Base-by-base conservation (phyloP, 2,888 invertebrate genomes). In the Polia nebulosa region DNA sequence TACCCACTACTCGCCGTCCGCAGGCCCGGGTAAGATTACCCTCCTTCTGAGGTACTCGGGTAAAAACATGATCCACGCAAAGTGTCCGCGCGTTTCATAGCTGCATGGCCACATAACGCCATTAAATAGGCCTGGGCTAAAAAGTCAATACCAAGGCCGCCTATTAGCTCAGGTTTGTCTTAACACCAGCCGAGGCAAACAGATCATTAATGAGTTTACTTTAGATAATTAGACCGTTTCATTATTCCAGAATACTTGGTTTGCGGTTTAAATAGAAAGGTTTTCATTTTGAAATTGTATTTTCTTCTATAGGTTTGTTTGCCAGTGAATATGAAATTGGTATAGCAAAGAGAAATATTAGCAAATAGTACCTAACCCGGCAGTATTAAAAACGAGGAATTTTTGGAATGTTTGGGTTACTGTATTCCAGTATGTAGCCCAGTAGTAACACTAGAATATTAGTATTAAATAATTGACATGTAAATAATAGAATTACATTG, bases 161-260 rank as follows among this genome's bases (percentile, higher is more conserved):
- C 76, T 80, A 83, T 85, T 83, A 85, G 73, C 76, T 74, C 62
- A 52, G 57, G 69, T 75, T 83, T 85, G 79, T 78, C 78, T 83
- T 85, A 81, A 84, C 81, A 81, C 77, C 58, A 57, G 60, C 41
- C 55, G 45, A 55, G 39, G 58, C 44, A 62, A 77, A 71, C n/a
- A 64, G 32, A 17, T 39, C 59, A 57, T 77, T 76, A 77, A 67
- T 63, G 22, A 77, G 56, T 76, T 76, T 77, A 62, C 61, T 51
- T 55, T 47, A n/a, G 51, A 59, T 51, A 63, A 49, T 59, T 49
- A 47, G 29, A 56, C n/a, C 13, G 25, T n/a, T 56, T 44, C 44
- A 20, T 59, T 49, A 52, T 41, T 51, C 29, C 32, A 39, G 2
- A 17, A 20, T 45, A 6, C 34, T 51, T 17, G 39, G n/a, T 47